Percentiles rank a stretch among this genome's conserved stretches.
Evolutionary conservation across 2,113 vertebrate species (phyloP).

Genomic region (Pseudopodoces humilis): DNA sequence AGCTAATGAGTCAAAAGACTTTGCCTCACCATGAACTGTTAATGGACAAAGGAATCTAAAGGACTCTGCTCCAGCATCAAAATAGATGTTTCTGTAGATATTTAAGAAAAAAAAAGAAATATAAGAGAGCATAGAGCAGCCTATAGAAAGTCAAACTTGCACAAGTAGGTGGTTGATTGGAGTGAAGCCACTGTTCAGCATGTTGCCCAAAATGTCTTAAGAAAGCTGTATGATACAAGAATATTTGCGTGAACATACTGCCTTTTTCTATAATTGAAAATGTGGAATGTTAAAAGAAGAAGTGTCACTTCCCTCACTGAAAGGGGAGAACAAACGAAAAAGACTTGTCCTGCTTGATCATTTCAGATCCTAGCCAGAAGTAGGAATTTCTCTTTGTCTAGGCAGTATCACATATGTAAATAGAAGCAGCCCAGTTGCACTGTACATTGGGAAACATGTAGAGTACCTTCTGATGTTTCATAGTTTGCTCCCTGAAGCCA

Average conservation of each 20-base stretch:
- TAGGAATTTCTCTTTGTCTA: neutral
- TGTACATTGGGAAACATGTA: neutral
- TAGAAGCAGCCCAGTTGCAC: neutral
- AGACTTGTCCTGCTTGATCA: neutral
- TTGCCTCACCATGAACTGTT: neutral
- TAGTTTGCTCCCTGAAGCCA: neutral
- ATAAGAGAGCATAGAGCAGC: neutral
- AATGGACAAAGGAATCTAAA: neutral
- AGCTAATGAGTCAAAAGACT: neutral
- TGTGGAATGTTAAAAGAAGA: neutral
- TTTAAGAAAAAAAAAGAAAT: neutral
- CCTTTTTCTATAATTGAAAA: neutral
- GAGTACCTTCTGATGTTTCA: neutral
- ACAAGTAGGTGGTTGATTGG: constrained; percentile 37
- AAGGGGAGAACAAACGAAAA: neutral
- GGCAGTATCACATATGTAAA: neutral
- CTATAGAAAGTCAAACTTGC: constrained; percentile 16
- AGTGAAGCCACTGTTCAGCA: constrained; percentile 20
- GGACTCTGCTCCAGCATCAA: neutral
- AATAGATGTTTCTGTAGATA: constrained; percentile 20
- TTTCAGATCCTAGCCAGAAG: neutral
- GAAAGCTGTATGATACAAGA: neutral
- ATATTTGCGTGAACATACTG: neutral
- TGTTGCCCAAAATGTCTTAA: neutral
- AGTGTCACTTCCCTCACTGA: neutral